Evolutionary conservation across 2,888 invertebrate genomes (phyloP).

Genomic region (Tinea trinotella): DNA sequence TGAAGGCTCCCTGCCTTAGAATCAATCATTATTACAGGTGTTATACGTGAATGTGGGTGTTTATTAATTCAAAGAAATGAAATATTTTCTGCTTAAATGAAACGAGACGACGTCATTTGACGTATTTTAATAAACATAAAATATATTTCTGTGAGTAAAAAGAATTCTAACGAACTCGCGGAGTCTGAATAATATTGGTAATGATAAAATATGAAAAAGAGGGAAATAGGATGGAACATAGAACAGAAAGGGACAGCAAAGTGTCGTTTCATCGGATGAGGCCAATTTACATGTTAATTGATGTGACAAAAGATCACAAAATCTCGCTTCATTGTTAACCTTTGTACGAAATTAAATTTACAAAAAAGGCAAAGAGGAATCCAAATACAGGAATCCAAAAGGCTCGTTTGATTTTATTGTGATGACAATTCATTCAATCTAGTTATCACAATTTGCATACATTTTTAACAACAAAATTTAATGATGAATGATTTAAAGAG

Average conservation of each 20-base stretch:
- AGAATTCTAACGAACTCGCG: neutral
- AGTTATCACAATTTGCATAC: too few relatives aligned
- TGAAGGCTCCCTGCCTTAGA: too few relatives aligned
- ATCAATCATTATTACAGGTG: too few relatives aligned
- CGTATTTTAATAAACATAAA: too few relatives aligned
- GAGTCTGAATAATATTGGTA: neutral
- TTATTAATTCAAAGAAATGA: too few relatives aligned
- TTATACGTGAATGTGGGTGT: too few relatives aligned
- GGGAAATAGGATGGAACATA: neutral
- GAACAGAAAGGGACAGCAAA: neutral
- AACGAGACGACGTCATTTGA: too few relatives aligned
- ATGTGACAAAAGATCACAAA: constrained; percentile 40
- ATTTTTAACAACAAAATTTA: too few relatives aligned
- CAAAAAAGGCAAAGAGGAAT: neutral
- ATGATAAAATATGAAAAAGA: neutral
- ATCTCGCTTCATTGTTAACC: constrained; percentile 26
- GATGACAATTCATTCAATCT: neutral
- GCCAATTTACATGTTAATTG: constrained; percentile 61
- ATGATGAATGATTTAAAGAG: too few relatives aligned
- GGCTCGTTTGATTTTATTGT: neutral
- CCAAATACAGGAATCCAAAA: neutral
- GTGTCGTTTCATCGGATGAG: constrained; percentile 25
- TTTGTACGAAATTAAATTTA: constrained; percentile 15
- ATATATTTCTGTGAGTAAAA: too few relatives aligned
- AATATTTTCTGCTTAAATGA: too few relatives aligned